Evolutionary conservation across 2,888 invertebrate species (phyloP).

Genomic region (Eupithecia exiguata): DNA sequence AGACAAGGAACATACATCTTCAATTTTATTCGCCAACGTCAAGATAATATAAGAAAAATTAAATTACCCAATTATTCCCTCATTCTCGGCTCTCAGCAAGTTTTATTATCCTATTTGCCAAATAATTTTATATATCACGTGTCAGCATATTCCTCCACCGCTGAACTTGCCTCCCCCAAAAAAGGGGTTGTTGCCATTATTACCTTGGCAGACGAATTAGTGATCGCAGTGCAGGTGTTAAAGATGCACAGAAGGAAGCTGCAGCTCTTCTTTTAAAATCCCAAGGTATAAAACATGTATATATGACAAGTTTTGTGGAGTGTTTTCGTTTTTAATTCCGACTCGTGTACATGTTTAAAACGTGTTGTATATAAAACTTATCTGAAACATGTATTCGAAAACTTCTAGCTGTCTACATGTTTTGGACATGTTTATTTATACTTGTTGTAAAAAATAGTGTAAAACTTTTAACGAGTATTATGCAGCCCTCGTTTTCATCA

Average conservation of each 20-base stretch:
- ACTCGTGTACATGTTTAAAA: too few relatives aligned
- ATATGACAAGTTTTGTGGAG: too few relatives aligned
- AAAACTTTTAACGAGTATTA: too few relatives aligned
- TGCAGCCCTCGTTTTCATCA: too few relatives aligned
- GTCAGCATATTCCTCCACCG: background rate
- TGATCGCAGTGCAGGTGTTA: background rate
- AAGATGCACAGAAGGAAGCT: background rate
- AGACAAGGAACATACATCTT: background rate
- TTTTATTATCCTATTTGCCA: background rate
- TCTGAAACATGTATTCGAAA: too few relatives aligned
- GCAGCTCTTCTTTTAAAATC: too few relatives aligned
- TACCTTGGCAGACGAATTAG: background rate
- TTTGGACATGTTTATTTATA: too few relatives aligned
- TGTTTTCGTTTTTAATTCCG: too few relatives aligned
- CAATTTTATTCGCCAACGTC: background rate
- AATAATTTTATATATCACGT: background rate
- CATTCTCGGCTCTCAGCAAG: background rate
- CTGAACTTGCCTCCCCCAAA: background rate
- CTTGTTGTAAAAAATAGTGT: too few relatives aligned
- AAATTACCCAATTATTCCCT: background rate
- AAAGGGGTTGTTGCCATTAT: background rate
- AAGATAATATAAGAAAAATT: background rate
- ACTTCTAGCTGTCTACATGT: too few relatives aligned
- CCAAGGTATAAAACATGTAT: too few relatives aligned
- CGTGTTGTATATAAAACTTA: too few relatives aligned